Evolutionary conservation across 1,140 invertebrate species (phyloP).

Genomic region (Chlorops oryzae): DNA sequence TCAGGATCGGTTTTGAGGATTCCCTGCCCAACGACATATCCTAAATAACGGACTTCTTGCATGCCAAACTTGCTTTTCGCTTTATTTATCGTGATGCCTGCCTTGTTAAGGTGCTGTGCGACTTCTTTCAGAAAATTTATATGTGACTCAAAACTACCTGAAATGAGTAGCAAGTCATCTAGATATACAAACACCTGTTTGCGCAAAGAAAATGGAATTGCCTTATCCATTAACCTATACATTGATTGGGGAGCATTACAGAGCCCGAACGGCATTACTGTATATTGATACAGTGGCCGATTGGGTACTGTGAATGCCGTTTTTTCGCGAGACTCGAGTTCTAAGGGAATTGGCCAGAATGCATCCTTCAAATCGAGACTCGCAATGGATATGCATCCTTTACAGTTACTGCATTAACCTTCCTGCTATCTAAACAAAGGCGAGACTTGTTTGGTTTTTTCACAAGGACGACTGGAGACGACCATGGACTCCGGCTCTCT

Average conservation of each 20-base stretch:
- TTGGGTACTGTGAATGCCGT: slow-evolving; percentile 34
- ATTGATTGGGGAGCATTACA: slow-evolving; percentile 6
- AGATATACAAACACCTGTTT: slow-evolving; percentile 13
- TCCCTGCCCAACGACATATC: slow-evolving; percentile 9
- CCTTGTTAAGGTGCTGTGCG: not conserved
- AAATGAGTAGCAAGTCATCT: slow-evolving; percentile 12
- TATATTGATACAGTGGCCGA: slow-evolving; percentile 6
- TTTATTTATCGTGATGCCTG: slow-evolving; percentile 11
- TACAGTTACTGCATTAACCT: slow-evolving; percentile 9
- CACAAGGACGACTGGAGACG: slow-evolving; percentile 9
- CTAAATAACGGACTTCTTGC: slow-evolving; percentile 9
- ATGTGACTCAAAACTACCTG: slow-evolving; percentile 3
- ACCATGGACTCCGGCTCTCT: slow-evolving; percentile 16
- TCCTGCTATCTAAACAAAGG: slow-evolving; percentile 11
- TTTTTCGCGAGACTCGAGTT: slow-evolving; percentile 24
- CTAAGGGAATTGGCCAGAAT: slow-evolving; percentile 25
- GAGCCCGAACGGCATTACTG: slow-evolving; percentile 10
- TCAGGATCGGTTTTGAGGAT: slow-evolving; percentile 42
- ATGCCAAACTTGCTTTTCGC: slow-evolving; percentile 45
- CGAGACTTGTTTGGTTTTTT: slow-evolving; percentile 9
- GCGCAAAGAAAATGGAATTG: slow-evolving; percentile 3
- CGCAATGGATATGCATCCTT: slow-evolving; percentile 13
- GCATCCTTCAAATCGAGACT: slow-evolving; percentile 5
- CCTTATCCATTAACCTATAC: slow-evolving; percentile 7
- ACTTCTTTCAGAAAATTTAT: slow-evolving; percentile 4